A percentile compares a stretch with the other conserved stretches of the same genome.
These are phyloP conservation scores for Hydrophis major DNA, from an alignment of 2,797 vertebrate genomes.

Conservation along the genomic window DNA sequence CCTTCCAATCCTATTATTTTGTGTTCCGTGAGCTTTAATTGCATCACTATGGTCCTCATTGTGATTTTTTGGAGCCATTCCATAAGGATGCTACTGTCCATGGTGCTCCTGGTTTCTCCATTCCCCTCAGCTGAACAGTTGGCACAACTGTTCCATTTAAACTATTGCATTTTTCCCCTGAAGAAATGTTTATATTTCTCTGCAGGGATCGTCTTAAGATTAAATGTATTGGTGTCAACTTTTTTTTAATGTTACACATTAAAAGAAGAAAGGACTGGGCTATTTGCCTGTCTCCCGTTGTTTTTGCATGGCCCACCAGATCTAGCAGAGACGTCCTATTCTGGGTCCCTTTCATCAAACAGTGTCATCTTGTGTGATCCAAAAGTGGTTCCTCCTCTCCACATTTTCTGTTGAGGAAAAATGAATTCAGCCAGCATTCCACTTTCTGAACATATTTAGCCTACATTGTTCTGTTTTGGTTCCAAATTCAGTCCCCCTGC, in stretches of 20 bases:
- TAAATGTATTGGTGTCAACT: neutral
- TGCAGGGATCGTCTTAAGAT: neutral
- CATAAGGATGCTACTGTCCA: neutral
- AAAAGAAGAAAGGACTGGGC: neutral
- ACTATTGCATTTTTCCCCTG: neutral
- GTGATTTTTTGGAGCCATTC: neutral
- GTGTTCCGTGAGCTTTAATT: neutral
- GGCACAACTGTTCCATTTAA: neutral
- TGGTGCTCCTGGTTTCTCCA: neutral
- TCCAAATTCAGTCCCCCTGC: neutral
- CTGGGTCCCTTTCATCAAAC: neutral
- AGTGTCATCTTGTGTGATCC: neutral
- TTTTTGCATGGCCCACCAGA: neutral
- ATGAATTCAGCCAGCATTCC: neutral
- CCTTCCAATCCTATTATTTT: neutral
- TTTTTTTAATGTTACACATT: neutral
- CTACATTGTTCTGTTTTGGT: neutral
- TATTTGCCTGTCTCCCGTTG: neutral
- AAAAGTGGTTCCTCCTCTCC: neutral
- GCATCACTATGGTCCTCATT: neutral
- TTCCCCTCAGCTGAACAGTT: neutral
- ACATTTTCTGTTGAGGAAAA: neutral
- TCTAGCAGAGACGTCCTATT: neutral
- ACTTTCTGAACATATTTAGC: neutral
- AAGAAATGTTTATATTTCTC: neutral